Evolutionary conservation across 2,797 vertebrate genomes (phyloP), one percentile per base, ranked within the genome.

Genomic region (Phyllotis vaccarum): DNA sequence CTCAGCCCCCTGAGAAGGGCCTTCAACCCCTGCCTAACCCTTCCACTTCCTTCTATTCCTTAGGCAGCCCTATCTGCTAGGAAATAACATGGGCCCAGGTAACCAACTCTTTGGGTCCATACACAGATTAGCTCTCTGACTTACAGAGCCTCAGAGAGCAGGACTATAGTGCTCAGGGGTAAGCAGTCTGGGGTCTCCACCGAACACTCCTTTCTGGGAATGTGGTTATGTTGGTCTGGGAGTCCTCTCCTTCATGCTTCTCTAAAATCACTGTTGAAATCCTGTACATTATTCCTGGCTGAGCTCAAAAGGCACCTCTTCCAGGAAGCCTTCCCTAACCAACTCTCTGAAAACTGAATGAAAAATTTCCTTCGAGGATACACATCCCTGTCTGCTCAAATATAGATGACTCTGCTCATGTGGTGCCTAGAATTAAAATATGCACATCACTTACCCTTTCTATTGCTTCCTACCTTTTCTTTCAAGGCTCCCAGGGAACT

Each of bases 261-360:
- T 75, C 37, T 91, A 76, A 52, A n/a, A 64, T 90, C 58, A n/a
- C 60, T 70, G 0, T 70, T 56, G 29, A 87, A 83, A 79, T 96
- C 40, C 37, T 91, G 75, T 49, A 27, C 16, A 17, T 8, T 8
- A 11, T 93, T 91, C 56, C 81, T 17, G 58, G 29, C 22, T 95
- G 22, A 58, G 49, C 37, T 91, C 46, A 92, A 92, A 89, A 87
- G 24, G 7, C 40, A 64, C 52, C 31, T 95, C 89, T 89, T 91
- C 37, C 13, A 62, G 75, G 86, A 94, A 89, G 93, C 5, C 0
- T 95, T 86, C 85, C 62, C 19, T 62, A 89, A 52, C 75, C 54
- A 52, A 22, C 14, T 52, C 37, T 94, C 22, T 54, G 31, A 27
- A 40, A 75, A 27, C 22, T 9, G 14, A 92, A 89, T 27, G 34